Base-by-base conservation (phyloP, 92 coral and sea anemone genomes). In the Heteractis magnifica region DNA sequence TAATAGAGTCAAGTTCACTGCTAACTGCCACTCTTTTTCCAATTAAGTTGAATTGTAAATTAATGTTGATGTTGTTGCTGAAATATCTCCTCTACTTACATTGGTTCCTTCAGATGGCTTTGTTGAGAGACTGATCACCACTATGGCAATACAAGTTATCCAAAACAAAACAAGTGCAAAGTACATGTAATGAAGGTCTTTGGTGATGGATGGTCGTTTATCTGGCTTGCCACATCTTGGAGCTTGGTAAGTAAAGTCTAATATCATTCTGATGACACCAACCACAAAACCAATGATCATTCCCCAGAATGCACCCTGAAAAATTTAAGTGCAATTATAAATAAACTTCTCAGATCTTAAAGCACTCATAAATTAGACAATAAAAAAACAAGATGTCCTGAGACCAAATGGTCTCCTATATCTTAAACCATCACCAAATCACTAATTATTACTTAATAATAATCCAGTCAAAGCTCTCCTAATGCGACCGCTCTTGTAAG, bases 271-370 rank as follows among this genome's bases (percentile, higher is more conserved):
- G 51, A 91, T 89, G 26, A 91, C 91, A 50, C 99, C 99, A 21
- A 96, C 81, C 49, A 90, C 85, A 79, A 96, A 96, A 4, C 99
- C 99, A 18, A 96, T 80, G 64, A 96, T 80, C 98, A 96, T 92
- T 11, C 99, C 99, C 93, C 97, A 96, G 87, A 96, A 96, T 26
- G 98, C 99, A 80, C 99, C 99, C 99, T 96, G 88, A 56, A 86
- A 79, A 6, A 23, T 56, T 11, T 51, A 13, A 76, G 18, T 34
- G 44, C 44, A 34, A 34, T 34, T 34, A 34, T 34, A 50, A 76
- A 76, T 16, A n/a, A 4, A 71, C 10, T 23, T 10, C 76, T 5
- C 2, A 71, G 19, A 23, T 41, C 14, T 65, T 65, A 21, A 10
- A 21, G 72, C 20, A 8, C 21, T 65, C 6, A 1, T 26, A 34